Evolutionary conservation across 1,140 invertebrate genomes (phyloP), one percentile per base, ranked within the genome.

Genomic region (Nilaparvata lugens): DNA sequence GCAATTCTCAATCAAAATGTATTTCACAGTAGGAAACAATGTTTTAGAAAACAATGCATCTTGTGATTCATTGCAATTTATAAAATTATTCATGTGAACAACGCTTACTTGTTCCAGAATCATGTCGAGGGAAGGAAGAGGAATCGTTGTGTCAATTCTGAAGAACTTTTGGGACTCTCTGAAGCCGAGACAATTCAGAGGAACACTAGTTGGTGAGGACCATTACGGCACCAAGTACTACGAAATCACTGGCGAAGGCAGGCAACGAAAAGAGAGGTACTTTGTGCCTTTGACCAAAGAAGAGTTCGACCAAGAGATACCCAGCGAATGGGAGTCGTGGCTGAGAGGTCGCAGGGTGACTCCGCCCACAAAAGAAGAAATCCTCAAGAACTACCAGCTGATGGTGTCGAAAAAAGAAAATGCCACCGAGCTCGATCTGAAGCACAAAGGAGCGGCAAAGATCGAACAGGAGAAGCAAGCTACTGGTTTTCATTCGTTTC

Each of bases 241-340:
- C 71, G 89, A 93, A 75, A 83, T 86, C 58, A 79, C 81, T 18
- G 74, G 75, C 19, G 71, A 74, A 31, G 81, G 79, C 0, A 83
- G 80, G 68, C 76, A 81, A 45, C 16, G 45, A 2, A 18, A 18
- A 18, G 77, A 77, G 1, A 73, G 90, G 56, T 91, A 82, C 80
- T 92, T 89, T 75, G 79, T 79, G 59, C 86, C 89, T 1, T 68
- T 74, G 0, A 74, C 77, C 19, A 81, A 82, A 35, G 74, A 81
- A 0, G 4, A 71, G 42, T 69, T 73, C 24, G 64, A 70, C 57
- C 80, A 86, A 67, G 85, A 89, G 66, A 70, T 89, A 45, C 87
- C 89, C 4, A 79, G 86, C 4, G 89, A 91, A 72, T 93, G 89
- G 89, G 87, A 90, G 72, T 75, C 89, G 11, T 93, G 89, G 89